Percentiles rank a stretch among this genome's conserved stretches.
Evolutionary conservation across 2,888 invertebrate species (phyloP).

Genomic region (Metellina segmentata): DNA sequence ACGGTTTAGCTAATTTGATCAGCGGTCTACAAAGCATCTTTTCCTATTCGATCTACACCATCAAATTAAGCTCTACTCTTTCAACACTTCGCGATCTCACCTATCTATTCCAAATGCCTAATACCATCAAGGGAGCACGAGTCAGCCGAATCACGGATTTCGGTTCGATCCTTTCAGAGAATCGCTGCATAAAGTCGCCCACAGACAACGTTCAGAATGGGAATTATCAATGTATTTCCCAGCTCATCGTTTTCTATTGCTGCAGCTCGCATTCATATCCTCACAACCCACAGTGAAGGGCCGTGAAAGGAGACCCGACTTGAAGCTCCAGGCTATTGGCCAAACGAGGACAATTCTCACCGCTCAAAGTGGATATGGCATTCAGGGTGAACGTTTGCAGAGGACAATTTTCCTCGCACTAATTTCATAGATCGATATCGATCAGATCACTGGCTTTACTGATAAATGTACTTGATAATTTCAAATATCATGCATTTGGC

Average conservation of each 20-base stretch:
- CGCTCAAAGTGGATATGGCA: neutral
- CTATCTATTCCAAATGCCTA: no score
- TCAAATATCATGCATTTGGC: neutral
- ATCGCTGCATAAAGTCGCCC: neutral
- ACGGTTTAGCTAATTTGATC: no score
- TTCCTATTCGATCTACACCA: no score
- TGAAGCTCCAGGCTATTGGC: neutral
- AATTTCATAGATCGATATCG: neutral
- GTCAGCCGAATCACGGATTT: neutral
- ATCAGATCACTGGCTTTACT: neutral
- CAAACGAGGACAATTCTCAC: neutral
- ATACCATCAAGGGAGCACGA: no score
- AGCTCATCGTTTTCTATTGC: constrained; percentile 6
- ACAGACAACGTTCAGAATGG: neutral
- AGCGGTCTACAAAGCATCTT: no score
- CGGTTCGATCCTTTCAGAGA: neutral
- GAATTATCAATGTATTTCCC: constrained; percentile 5
- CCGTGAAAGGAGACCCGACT: constrained; percentile 29
- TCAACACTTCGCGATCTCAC: no score
- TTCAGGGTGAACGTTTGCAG: neutral
- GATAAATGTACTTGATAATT: neutral
- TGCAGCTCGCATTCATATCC: constrained; percentile 4
- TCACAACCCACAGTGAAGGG: neutral
- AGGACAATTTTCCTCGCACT: neutral
- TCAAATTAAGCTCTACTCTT: no score